A percentile compares a stretch with the other conserved stretches of the same genome.
These are phyloP conservation scores for Sebastes kiyomatsui DNA, from an alignment of 2,797 vertebrate species.

Conservation along the genomic window DNA sequence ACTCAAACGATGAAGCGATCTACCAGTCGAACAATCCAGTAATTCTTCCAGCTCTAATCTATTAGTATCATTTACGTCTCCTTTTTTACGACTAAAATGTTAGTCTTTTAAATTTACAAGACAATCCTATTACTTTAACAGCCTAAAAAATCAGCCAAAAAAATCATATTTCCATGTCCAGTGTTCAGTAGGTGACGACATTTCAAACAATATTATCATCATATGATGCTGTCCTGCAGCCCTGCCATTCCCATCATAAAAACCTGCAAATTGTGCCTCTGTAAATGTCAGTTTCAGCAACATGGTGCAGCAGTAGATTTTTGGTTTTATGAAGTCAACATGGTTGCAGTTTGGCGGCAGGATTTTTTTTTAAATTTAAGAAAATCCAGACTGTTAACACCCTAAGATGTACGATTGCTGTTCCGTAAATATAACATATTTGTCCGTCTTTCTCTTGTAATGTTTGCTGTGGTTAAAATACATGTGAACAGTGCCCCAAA, in stretches of 20 bases:
- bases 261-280: neutral
- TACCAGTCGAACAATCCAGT: neutral
- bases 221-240: neutral
- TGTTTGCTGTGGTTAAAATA: neutral
- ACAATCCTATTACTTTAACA: too few species aligned
- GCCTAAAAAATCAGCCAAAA: too few species aligned
- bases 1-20: neutral
- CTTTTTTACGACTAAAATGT: too few species aligned
- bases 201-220: neutral
- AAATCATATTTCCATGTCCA: neutral
- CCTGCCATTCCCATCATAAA: neutral
- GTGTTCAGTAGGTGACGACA: neutral
- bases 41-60: neutral
- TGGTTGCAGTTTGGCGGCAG: neutral
- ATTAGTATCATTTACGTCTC: neutral
- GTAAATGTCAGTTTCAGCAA: neutral
- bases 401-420: neutral
- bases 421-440: neutral
- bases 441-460: fast-evolving
- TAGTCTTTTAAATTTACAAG: too few species aligned
- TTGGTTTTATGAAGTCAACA: neutral
- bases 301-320: neutral
- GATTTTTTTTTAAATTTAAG: neutral
- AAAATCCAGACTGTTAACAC: neutral
- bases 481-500: neutral